These are phyloP conservation scores for Bucorvus abyssinicus DNA, from an alignment of 2,797 vertebrate species.

Conservation along the genomic window DNA sequence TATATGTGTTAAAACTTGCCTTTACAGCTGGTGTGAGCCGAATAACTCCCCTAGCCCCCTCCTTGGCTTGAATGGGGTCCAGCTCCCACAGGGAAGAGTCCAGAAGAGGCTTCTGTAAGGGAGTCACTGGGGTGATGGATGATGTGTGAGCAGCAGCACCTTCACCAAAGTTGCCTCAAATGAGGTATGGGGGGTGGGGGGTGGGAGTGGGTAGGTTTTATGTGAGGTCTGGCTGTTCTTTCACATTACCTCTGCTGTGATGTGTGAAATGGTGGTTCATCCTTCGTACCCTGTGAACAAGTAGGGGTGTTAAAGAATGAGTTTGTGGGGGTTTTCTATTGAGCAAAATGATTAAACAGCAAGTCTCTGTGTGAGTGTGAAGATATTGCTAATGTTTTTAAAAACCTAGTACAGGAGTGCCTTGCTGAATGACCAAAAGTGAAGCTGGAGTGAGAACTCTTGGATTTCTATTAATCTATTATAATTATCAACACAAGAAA, in stretches of 20 bases:
- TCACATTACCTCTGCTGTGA: not conserved
- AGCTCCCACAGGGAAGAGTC: not conserved
- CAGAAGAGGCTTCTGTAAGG: not conserved
- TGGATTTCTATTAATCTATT: not conserved
- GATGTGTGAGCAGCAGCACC: not conserved
- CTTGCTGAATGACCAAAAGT: not conserved
- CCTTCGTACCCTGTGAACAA: not conserved
- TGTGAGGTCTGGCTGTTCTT: not conserved
- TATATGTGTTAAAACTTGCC: accelerated
- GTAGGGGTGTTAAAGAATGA: not conserved
- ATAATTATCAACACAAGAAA: not conserved
- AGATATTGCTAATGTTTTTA: not conserved
- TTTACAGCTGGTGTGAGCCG: not conserved
- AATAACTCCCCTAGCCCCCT: not conserved
- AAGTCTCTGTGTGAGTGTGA: not conserved
- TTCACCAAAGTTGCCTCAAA: not conserved
- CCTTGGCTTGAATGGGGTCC: not conserved
- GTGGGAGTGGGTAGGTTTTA: accelerated
- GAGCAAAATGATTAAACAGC: not conserved
- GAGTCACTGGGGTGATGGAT: too few relatives aligned
- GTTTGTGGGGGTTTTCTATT: not conserved
- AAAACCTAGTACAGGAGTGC: not conserved
- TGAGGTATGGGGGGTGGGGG: accelerated
- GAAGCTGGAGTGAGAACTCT: not conserved
- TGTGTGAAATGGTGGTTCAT: not conserved